Evolutionary conservation across 1,140 invertebrate genomes (phyloP).

Genomic region (Ylistrum balloti): DNA sequence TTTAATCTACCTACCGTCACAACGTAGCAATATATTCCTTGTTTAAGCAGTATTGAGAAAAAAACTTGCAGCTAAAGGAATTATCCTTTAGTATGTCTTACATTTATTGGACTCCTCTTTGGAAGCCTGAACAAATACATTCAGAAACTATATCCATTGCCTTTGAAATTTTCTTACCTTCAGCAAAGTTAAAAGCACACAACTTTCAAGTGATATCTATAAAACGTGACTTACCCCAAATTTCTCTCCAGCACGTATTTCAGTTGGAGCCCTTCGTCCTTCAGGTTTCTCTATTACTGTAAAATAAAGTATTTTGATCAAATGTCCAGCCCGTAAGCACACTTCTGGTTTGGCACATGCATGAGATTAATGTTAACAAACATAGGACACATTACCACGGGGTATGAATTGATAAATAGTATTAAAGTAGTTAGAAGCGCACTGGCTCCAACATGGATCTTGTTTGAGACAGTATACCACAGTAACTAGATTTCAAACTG

Average conservation of each 20-base stretch:
- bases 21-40: no score
- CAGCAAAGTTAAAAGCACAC: background rate
- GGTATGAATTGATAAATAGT: no score
- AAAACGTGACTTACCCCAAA: constrained; percentile 53
- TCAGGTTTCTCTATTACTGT: constrained; percentile 51
- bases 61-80: no score
- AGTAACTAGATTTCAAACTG: background rate
- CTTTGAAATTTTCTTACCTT: no score
- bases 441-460: background rate
- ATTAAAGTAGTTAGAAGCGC: background rate
- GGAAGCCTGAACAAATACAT: no score
- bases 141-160: no score
- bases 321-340: background rate
- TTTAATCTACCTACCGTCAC: no score
- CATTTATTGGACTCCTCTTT: no score
- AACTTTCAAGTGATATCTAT: background rate
- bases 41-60: no score
- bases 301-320: constrained; percentile 5
- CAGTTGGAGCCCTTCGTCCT: constrained; percentile 49
- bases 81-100: no score
- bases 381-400: background rate
- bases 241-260: constrained; percentile 60
- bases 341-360: background rate
- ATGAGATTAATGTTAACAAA: background rate
- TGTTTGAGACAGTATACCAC: background rate